Evolutionary conservation across 2,797 vertebrate species (phyloP).

Genomic region (Notolepis coatsorum): DNA sequence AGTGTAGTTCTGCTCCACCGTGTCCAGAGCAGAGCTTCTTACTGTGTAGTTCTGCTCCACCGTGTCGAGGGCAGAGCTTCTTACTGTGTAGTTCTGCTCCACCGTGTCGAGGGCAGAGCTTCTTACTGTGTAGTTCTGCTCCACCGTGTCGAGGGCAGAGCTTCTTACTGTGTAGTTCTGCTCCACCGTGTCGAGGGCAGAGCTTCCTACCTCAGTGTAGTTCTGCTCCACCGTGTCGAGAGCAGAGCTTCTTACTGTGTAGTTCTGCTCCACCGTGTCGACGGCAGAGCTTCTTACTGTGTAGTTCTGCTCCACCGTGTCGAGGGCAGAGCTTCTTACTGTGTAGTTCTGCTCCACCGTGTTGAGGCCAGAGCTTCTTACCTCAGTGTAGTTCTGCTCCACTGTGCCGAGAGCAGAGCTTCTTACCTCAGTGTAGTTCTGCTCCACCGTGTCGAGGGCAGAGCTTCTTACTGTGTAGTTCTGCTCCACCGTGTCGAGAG

Average conservation of each 20-base stretch:
- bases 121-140: slow-evolving; percentile 51
- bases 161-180: slow-evolving; percentile 53
- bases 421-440: no score
- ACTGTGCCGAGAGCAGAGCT: slow-evolving; percentile 43
- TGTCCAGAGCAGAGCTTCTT: no score
- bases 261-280: slow-evolving; percentile 43
- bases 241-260: slow-evolving; percentile 54
- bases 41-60: slow-evolving; percentile 52
- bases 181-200: slow-evolving; percentile 44
- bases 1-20: slow-evolving; percentile 49
- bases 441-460: slow-evolving; percentile 41
- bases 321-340: slow-evolving; percentile 41
- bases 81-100: slow-evolving; percentile 51
- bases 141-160: slow-evolving; percentile 44
- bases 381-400: slow-evolving; percentile 51
- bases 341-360: slow-evolving; percentile 51
- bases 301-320: slow-evolving; percentile 50
- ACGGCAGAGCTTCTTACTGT: slow-evolving; percentile 48
- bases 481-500: slow-evolving; percentile 41
- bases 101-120: slow-evolving; percentile 44
- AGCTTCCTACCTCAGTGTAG: no score
- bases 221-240: slow-evolving; percentile 42
- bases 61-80: slow-evolving; percentile 40
- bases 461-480: no score
- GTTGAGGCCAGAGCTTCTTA: no score